These are phyloP conservation scores for Himalopsyche tibetana DNA, from an alignment of 2,888 invertebrate species.

Conservation along the genomic window DNA sequence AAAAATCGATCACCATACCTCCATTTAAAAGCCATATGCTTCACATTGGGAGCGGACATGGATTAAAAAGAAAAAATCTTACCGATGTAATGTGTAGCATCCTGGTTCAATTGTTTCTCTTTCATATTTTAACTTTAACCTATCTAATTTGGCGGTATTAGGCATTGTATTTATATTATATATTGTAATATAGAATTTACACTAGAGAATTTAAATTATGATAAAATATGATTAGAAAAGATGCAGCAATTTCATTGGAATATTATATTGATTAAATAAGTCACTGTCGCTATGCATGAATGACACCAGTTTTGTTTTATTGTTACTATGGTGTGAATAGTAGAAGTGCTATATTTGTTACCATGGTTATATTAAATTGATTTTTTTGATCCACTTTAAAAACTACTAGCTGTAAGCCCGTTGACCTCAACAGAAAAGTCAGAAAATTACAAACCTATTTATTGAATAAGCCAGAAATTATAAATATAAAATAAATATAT, in stretches of 20 bases:
- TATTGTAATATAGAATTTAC: neutral
- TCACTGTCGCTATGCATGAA: neutral
- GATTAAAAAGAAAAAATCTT: conserved; percentile 14
- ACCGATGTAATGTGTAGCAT: conserved; percentile 63
- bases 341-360: neutral
- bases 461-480: too few species aligned
- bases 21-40: too few species aligned
- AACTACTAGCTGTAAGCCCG: too few species aligned
- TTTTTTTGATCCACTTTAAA: too few species aligned
- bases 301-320: neutral
- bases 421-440: too few species aligned
- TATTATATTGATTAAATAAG: neutral
- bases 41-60: too few species aligned
- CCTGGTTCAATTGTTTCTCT: conserved; percentile 61
- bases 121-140: conserved; percentile 61
- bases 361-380: neutral
- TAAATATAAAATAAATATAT: too few species aligned
- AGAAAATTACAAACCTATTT: too few species aligned
- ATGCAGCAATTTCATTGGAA: neutral
- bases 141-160: conserved; percentile 56
- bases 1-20: too few species aligned
- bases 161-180: conserved; percentile 46
- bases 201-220: neutral
- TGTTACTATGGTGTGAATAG: neutral
- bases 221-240: neutral